Evolutionary conservation across 53 echinoderm and acorn worm genomes (phyloP).

Genomic region (Mesocentrotus franciscanus): DNA sequence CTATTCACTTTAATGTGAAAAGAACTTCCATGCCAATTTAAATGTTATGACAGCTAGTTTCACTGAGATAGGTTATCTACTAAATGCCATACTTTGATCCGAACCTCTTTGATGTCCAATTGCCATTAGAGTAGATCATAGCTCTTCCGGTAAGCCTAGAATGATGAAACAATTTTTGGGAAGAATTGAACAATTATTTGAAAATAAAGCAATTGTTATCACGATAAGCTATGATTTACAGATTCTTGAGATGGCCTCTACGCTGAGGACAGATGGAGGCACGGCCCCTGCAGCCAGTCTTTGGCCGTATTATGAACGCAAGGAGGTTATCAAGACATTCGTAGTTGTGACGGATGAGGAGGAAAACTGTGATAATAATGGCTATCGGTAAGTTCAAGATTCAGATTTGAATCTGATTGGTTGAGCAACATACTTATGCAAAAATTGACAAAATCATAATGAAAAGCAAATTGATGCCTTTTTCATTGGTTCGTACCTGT

Average conservation of each 20-base stretch:
- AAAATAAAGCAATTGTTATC: too few relatives aligned
- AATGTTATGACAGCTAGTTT: too few relatives aligned
- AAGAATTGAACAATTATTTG: too few relatives aligned
- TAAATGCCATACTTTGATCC: too few relatives aligned
- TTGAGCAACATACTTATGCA: neutral
- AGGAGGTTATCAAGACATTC: slow-evolving; percentile 91
- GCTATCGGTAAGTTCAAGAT: slow-evolving; percentile 53
- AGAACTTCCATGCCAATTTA: too few relatives aligned
- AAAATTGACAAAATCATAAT: neutral
- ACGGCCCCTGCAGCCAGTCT: slow-evolving; percentile 62
- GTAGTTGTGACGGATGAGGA: slow-evolving; percentile 91
- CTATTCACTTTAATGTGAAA: too few relatives aligned
- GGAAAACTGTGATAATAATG: slow-evolving; percentile 76
- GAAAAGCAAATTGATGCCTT: neutral
- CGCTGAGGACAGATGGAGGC: slow-evolving; percentile 70
- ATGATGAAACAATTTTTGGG: too few relatives aligned
- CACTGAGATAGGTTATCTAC: too few relatives aligned
- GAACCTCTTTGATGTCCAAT: too few relatives aligned
- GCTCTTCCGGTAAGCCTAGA: too few relatives aligned
- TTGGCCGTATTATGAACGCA: slow-evolving; percentile 82
- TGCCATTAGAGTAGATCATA: too few relatives aligned
- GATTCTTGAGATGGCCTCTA: slow-evolving; percentile 85
- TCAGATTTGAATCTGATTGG: neutral
- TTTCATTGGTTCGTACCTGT: neutral
- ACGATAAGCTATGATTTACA: neutral